These are phyloP conservation scores for Bovichtus variegatus DNA, from an alignment of 2,797 vertebrate genomes.

Conservation along the genomic window DNA sequence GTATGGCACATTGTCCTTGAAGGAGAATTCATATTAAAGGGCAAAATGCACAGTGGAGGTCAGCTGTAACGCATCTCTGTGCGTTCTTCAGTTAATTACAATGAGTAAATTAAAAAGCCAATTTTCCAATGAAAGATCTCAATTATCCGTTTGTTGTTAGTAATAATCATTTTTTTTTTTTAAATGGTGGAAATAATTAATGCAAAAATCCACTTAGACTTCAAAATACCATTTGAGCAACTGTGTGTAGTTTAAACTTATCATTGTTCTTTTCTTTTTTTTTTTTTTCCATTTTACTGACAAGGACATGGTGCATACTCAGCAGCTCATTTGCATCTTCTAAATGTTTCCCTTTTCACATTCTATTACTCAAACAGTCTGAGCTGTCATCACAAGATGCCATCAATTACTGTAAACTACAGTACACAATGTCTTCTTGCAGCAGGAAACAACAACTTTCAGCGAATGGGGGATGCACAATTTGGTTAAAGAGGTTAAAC, in stretches of 20 bases:
- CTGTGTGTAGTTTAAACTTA: no score
- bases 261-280: neutral
- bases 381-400: neutral
- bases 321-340: constrained; percentile 3
- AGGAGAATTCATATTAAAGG: constrained; percentile 44
- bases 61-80: constrained; percentile 4
- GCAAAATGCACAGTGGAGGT: constrained; percentile 35
- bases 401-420: neutral
- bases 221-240: neutral
- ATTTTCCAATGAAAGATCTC: neutral
- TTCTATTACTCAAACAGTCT: neutral
- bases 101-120: neutral
- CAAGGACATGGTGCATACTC: neutral
- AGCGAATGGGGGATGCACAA: neutral
- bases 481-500: neutral
- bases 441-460: neutral
- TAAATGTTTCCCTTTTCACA: neutral
- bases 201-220: neutral
- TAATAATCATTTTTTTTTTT: no score
- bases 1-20: constrained; percentile 60
- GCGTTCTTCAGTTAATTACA: neutral
- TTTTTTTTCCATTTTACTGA: no score
- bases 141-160: no score
- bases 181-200: neutral
- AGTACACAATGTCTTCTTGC: neutral